phyloP scores from a whole-genome alignment of 1,140 invertebrate genomes.

The Hycleus cichorii region DNA sequence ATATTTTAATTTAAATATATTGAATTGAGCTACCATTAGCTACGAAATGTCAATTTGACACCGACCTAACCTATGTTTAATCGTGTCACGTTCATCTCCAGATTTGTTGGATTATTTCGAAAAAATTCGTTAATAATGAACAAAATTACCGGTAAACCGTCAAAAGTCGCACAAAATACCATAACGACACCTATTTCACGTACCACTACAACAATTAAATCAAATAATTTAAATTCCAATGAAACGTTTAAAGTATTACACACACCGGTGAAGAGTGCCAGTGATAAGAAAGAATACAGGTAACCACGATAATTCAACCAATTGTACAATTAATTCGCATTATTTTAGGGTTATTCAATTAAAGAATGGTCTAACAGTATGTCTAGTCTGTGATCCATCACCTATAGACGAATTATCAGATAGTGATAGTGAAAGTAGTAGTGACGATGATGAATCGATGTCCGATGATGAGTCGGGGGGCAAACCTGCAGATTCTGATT shows the following conservation, averaged over 20 bases:
- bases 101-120: no score
- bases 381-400: constrained; percentile 56
- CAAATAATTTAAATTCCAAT: no score
- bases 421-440: constrained; percentile 18
- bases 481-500: background rate
- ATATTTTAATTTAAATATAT: no score
- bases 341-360: constrained; percentile 53
- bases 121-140: no score
- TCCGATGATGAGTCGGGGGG: constrained; percentile 6
- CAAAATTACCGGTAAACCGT: no score
- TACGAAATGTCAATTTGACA: no score
- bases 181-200: no score
- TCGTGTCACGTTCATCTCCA: no score
- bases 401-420: constrained; percentile 29
- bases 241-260: constrained; percentile 31
- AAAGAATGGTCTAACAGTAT: constrained; percentile 58
- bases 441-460: background rate
- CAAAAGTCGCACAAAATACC: no score
- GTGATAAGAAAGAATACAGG: constrained; percentile 54
- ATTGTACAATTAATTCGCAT: background rate
- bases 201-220: no score
- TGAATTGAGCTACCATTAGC: no score
- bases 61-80: no score
- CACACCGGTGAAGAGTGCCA: constrained; percentile 49
- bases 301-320: constrained; percentile 20